Percentiles rank a stretch among this genome's conserved stretches.
phyloP scores from a whole-genome alignment of 2,888 invertebrate species.

The Tipula unca region DNA sequence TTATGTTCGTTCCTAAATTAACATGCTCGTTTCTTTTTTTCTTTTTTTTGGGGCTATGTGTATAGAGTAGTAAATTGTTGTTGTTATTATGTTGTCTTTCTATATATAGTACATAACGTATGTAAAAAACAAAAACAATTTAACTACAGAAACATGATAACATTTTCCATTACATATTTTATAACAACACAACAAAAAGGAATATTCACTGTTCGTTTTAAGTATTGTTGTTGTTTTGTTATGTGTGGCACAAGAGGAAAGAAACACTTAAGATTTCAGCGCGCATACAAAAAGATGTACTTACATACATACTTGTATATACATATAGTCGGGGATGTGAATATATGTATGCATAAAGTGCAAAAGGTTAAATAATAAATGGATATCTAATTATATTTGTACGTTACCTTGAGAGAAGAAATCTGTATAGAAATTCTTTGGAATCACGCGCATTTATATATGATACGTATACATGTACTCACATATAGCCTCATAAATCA shows the following conservation, averaged over 20 bases:
- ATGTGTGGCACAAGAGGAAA: neutral
- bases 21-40: neutral
- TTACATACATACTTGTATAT: too few species aligned
- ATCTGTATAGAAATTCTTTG: neutral
- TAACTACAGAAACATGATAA: neutral
- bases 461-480: neutral
- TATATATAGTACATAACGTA: neutral
- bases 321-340: neutral
- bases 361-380: neutral
- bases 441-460: neutral
- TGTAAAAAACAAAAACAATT: neutral
- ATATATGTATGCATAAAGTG: neutral
- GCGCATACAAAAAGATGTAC: neutral
- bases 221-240: neutral
- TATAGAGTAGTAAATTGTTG: neutral
- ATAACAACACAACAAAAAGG: neutral
- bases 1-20: neutral
- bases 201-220: neutral
- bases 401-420: neutral
- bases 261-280: constrained; percentile 2
- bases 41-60: neutral
- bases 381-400: neutral
- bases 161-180: neutral
- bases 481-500: neutral
- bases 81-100: neutral